These are phyloP conservation scores for Lithophane ornitopus DNA, from an alignment of 2,888 invertebrate genomes.

Conservation along the genomic window DNA sequence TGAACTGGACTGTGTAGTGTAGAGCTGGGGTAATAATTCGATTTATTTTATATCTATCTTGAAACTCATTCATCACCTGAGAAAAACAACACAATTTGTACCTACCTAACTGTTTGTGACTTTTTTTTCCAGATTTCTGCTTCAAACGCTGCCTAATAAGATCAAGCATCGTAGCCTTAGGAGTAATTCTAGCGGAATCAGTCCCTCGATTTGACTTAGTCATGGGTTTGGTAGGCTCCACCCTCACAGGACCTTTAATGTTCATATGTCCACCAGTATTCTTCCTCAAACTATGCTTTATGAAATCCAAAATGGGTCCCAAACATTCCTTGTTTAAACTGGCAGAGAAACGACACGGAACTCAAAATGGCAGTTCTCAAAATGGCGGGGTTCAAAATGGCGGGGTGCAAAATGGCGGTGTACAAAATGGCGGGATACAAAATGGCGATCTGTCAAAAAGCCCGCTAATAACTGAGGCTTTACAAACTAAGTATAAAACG, in stretches of 20 bases:
- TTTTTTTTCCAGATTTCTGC: constrained; percentile 92
- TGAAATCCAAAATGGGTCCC: constrained; percentile 78
- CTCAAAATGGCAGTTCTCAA: constrained; percentile 22
- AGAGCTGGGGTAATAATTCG: not conserved
- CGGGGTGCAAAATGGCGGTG: constrained; percentile 58
- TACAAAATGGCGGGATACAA: constrained; percentile 29
- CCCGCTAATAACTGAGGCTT: constrained; percentile 74
- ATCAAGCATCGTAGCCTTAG: constrained; percentile 92
- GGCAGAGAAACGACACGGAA: constrained; percentile 17
- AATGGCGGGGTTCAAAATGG: constrained; percentile 58
- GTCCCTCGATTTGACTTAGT: constrained; percentile 96
- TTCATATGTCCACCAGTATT: constrained; percentile 96
- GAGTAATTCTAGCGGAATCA: constrained; percentile 94
- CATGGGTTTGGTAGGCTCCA: constrained; percentile 96
- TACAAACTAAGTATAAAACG: constrained; percentile 79
- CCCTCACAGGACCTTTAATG: constrained; percentile 95
- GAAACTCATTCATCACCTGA: no score
- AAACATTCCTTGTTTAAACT: constrained; percentile 3
- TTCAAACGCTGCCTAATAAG: constrained; percentile 93
- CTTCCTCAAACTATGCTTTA: constrained; percentile 92
- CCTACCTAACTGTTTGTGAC: not conserved
- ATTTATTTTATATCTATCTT: not conserved
- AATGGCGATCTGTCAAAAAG: constrained; percentile 71
- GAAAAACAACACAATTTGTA: not conserved
- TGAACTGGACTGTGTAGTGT: not conserved